Conservation (phyloP, 2,888 invertebrate genomes). For the Alloscopus bannaensis region DNA sequence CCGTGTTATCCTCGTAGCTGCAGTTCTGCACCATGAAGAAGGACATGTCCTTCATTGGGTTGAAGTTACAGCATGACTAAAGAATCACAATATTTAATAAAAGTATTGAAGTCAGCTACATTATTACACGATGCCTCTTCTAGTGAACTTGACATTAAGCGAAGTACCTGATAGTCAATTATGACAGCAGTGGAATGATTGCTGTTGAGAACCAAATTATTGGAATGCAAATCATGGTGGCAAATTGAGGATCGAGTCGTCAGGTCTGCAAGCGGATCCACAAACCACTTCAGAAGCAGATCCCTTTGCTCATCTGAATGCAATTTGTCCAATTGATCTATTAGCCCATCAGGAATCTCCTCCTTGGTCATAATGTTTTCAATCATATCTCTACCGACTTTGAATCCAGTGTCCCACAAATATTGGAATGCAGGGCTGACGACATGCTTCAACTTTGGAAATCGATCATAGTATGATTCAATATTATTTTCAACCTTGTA, state of each 20-base stretch:
- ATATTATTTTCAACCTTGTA: slow-evolving; percentile 46
- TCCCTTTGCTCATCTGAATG: slow-evolving; percentile 9
- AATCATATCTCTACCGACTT: slow-evolving; percentile 38
- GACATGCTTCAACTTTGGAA: slow-evolving; percentile 45
- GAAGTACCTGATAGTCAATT: slow-evolving; percentile 60
- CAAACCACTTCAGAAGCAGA: slow-evolving; percentile 38
- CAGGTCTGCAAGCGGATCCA: not conserved
- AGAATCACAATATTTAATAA: too few relatives aligned
- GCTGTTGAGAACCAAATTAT: slow-evolving; percentile 48
- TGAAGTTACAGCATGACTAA: slow-evolving; percentile 47
- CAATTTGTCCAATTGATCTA: slow-evolving; percentile 35
- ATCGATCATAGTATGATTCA: slow-evolving; percentile 21
- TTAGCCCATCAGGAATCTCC: slow-evolving; percentile 45
- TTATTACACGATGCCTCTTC: too few relatives aligned
- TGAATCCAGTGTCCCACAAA: slow-evolving; percentile 31
- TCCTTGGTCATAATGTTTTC: not conserved
- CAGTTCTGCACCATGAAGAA: slow-evolving; percentile 61
- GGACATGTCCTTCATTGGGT: slow-evolving; percentile 62
- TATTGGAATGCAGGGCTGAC: not conserved
- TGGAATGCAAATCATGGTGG: slow-evolving; percentile 60
- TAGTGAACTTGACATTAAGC: too few relatives aligned
- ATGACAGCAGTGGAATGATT: slow-evolving; percentile 13
- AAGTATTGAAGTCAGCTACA: too few relatives aligned
- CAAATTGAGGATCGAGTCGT: slow-evolving; percentile 18
- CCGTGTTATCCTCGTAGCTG: slow-evolving; percentile 17